These are phyloP conservation scores for Eupithecia tripunctaria DNA, from an alignment of 2,888 invertebrate species.

Conservation along the genomic window DNA sequence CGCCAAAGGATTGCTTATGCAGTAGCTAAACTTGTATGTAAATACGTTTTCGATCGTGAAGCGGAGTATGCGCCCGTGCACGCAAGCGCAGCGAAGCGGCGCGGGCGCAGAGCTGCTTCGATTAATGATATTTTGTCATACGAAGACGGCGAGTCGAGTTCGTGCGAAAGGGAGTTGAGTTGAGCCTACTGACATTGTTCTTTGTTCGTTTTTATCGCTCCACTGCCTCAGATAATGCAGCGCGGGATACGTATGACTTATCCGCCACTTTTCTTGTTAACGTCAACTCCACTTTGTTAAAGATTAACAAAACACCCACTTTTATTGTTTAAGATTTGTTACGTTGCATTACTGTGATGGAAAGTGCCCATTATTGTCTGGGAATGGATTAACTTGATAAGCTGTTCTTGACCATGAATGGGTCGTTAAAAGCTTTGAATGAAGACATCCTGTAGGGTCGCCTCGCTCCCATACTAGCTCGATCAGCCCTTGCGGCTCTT, in stretches of 20 bases:
- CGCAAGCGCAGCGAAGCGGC: conserved; percentile 62
- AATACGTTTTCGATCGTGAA: conserved; percentile 65
- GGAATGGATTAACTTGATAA: conserved; percentile 40
- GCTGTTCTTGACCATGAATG: conserved; percentile 37
- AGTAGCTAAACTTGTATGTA: conserved; percentile 65
- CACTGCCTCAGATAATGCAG: conserved; percentile 78
- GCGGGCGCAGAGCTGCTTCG: conserved; percentile 61
- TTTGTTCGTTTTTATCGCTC: conserved; percentile 82
- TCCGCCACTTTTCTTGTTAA: conserved; percentile 79
- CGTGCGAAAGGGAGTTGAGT: conserved; percentile 80
- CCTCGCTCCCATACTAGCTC: not conserved
- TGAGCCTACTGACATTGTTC: conserved; percentile 79
- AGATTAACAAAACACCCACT: conserved; percentile 65
- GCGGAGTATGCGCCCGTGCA: conserved; percentile 66
- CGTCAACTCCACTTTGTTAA: conserved; percentile 67
- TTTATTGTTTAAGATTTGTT: conserved; percentile 64
- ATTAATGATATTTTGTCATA: conserved; percentile 77
- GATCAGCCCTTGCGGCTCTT: not conserved
- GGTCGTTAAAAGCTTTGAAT: conserved; percentile 31
- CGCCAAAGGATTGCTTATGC: conserved; percentile 70
- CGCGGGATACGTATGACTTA: conserved; percentile 69
- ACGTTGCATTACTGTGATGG: conserved; percentile 50
- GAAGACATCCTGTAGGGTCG: conserved; percentile 30
- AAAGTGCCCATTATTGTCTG: conserved; percentile 43
- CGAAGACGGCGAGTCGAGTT: conserved; percentile 68